These are phyloP conservation scores for Pogonophryne albipinna DNA, from an alignment of 2,797 vertebrate species.

Conservation along the genomic window DNA sequence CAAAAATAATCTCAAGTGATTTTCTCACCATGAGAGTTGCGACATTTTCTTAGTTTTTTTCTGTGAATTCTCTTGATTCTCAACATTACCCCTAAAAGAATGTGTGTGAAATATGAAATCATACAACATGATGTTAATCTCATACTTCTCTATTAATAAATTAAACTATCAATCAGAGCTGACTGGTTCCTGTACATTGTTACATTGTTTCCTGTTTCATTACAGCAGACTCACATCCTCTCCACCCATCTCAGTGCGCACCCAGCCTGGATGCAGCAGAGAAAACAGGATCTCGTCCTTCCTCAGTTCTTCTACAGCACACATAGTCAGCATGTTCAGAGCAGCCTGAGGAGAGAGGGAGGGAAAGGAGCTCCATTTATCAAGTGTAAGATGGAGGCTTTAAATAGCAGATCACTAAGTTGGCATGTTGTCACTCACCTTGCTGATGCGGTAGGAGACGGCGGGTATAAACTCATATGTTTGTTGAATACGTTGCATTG, in stretches of 20 bases:
- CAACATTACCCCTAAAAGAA: background rate
- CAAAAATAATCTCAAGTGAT: too few species aligned
- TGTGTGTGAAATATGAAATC: conserved; percentile 5
- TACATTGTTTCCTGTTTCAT: conserved; percentile 16
- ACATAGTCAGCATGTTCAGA: conserved; percentile 70
- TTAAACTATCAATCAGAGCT: background rate
- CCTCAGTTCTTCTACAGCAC: conserved; percentile 53
- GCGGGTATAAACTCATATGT: conserved; percentile 24
- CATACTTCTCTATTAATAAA: conserved; percentile 34
- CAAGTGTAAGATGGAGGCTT: background rate
- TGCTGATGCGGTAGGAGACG: conserved; percentile 78
- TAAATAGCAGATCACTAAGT: background rate
- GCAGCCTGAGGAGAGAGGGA: conserved; percentile 29
- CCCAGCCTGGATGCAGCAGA: conserved; percentile 64
- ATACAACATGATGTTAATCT: background rate
- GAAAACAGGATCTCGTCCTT: conserved; percentile 69
- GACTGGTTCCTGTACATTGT: background rate
- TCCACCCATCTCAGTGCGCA: conserved; percentile 69
- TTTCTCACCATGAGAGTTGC: background rate
- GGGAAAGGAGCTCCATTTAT: background rate
- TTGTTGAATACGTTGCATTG: conserved; percentile 32
- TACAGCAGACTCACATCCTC: conserved; percentile 52
- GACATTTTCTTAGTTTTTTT: background rate
- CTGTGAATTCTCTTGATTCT: background rate
- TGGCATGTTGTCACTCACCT: conserved; percentile 60